Conservation (phyloP, 2,797 vertebrate genomes). For the Bradypus variegatus region DNA sequence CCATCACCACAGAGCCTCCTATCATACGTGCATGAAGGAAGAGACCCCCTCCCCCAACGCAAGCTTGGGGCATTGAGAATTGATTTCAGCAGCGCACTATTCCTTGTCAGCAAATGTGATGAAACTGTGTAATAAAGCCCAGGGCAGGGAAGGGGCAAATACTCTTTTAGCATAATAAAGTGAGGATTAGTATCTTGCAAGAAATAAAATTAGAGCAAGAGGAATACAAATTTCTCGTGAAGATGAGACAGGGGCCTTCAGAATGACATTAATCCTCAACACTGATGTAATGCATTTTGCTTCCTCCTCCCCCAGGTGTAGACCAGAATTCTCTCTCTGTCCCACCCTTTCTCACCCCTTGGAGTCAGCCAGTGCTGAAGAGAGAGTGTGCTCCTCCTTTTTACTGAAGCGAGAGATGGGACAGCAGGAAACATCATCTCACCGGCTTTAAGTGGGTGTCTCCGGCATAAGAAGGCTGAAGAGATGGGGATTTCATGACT, state of each 20-base stretch:
- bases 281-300: neutral
- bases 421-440: neutral
- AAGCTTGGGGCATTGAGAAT: neutral
- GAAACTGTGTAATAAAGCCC: neutral
- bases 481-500: neutral
- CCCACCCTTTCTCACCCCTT: neutral
- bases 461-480: neutral
- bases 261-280: neutral
- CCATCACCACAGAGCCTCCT: neutral
- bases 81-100: neutral
- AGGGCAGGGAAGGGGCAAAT: neutral
- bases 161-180: neutral
- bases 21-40: neutral
- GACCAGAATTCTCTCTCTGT: neutral
- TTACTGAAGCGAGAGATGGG: neutral
- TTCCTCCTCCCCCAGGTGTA: neutral
- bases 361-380: neutral
- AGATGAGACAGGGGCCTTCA: neutral
- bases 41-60: neutral
- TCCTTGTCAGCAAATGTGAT: neutral
- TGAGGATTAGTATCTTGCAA: neutral
- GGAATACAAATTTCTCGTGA: neutral
- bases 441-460: neutral
- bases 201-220: conserved; percentile 4
- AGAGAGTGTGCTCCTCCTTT: neutral